A percentile compares a stretch with the other conserved stretches of the same genome.
phyloP scores from a whole-genome alignment of 2,797 vertebrate genomes.

The Rhodeus uyekii region DNA sequence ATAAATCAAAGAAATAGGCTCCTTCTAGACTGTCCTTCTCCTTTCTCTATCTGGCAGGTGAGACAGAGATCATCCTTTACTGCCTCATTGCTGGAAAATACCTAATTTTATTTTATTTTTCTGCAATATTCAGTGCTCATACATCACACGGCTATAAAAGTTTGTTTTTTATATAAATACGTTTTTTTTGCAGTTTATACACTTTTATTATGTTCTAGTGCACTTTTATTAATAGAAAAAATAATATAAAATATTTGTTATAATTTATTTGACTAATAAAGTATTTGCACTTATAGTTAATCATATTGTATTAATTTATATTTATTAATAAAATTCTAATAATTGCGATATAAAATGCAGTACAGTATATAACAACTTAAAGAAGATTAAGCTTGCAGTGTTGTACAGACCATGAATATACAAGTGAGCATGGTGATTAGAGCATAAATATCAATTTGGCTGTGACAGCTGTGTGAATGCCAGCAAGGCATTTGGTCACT shows the following conservation, averaged over 20 bases:
- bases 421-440: no score
- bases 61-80: neutral
- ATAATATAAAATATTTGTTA: neutral
- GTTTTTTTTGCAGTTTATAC: neutral
- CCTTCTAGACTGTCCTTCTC: neutral
- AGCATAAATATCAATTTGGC: neutral
- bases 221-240: neutral
- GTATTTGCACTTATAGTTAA: neutral
- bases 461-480: neutral
- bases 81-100: neutral
- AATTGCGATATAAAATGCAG: neutral
- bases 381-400: neutral
- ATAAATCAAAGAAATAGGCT: slow-evolving; percentile 28
- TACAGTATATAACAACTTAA: neutral
- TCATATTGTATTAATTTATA: neutral
- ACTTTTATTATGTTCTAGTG: neutral
- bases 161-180: no score
- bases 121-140: neutral
- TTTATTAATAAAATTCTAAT: neutral
- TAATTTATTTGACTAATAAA: neutral
- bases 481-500: no score
- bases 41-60: neutral
- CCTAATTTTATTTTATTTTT: neutral
- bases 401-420: neutral
- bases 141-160: neutral